phyloP scores from a whole-genome alignment of 2,113 vertebrate species.

The Nerophis lumbriciformis region DNA sequence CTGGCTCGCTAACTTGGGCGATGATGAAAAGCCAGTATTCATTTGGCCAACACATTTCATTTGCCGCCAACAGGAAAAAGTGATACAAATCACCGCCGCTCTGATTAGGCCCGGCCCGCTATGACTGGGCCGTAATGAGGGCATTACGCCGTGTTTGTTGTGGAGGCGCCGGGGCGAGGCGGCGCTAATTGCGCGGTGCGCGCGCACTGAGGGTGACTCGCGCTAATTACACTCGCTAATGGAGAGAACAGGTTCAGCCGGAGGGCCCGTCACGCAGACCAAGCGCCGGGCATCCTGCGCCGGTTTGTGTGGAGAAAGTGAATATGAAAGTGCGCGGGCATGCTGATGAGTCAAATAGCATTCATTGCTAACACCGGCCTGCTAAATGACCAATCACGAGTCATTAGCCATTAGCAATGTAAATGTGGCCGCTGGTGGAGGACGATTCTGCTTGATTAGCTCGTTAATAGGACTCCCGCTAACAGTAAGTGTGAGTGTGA shows the following conservation, averaged over 20 bases:
- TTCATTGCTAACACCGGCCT: slow-evolving; percentile 63
- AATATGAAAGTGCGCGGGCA: slow-evolving; percentile 47
- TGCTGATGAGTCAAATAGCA: slow-evolving; percentile 68
- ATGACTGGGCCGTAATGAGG: slow-evolving; percentile 99
- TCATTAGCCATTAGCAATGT: slow-evolving; percentile 71
- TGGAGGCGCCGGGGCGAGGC: slow-evolving; percentile 93
- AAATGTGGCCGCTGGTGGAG: slow-evolving; percentile 64
- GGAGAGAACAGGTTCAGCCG: slow-evolving; percentile 89
- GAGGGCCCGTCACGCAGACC: slow-evolving; percentile 70
- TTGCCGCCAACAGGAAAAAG: slow-evolving; percentile 98
- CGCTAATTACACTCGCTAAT: slow-evolving; percentile 98
- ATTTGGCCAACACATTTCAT: slow-evolving; percentile 99
- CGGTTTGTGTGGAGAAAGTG: slow-evolving; percentile 53
- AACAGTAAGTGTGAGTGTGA: slow-evolving; percentile 33
- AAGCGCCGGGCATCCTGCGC: slow-evolving; percentile 26
- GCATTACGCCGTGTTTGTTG: slow-evolving; percentile 99
- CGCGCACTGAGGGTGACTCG: slow-evolving; percentile 85
- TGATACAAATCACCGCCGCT: slow-evolving; percentile 99
- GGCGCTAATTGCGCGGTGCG: slow-evolving; percentile 87
- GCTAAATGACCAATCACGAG: slow-evolving; percentile 71
- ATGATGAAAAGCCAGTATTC: slow-evolving; percentile 99
- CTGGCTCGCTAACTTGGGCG: slow-evolving; percentile 89
- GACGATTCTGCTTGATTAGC: slow-evolving; percentile 62
- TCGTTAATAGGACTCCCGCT: slow-evolving; percentile 56
- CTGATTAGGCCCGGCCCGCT: slow-evolving; percentile 98